Evolutionary conservation across 2,113 vertebrate species (phyloP).

Genomic region (Arothron firmamentum): DNA sequence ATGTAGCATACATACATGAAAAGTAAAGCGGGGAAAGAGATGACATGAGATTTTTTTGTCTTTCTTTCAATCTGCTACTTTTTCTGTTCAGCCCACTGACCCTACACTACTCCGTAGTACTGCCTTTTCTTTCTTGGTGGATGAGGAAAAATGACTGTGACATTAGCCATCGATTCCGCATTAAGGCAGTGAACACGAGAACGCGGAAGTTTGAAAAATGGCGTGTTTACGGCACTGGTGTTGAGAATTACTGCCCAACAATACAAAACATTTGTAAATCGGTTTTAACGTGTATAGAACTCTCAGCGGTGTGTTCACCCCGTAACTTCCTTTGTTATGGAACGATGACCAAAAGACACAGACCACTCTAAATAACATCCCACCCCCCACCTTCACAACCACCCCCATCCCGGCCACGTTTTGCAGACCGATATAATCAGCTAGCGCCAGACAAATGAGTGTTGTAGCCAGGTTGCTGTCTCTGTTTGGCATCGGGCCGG

Average conservation of each 20-base stretch:
- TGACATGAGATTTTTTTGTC: slow-evolving; percentile 24
- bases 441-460: slow-evolving; percentile 21
- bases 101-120: slow-evolving; percentile 27
- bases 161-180: slow-evolving; percentile 71
- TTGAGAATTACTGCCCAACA: no score
- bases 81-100: slow-evolving; percentile 34
- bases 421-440: slow-evolving; percentile 40
- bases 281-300: no score
- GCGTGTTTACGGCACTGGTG: slow-evolving; percentile 29
- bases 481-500: slow-evolving; percentile 39
- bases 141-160: slow-evolving; percentile 73
- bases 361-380: not conserved
- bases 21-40: not conserved
- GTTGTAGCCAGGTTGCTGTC: slow-evolving; percentile 5
- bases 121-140: slow-evolving; percentile 15
- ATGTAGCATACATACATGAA: not conserved
- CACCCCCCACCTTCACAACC: not conserved
- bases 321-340: no score
- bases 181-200: no score
- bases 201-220: slow-evolving; percentile 44
- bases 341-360: not conserved
- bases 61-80: not conserved
- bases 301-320: no score
- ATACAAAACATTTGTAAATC: no score
- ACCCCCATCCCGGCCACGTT: not conserved